These are phyloP conservation scores for Ophthalmolycus amberensis DNA, from an alignment of 2,113 vertebrate species.

Conservation along the genomic window DNA sequence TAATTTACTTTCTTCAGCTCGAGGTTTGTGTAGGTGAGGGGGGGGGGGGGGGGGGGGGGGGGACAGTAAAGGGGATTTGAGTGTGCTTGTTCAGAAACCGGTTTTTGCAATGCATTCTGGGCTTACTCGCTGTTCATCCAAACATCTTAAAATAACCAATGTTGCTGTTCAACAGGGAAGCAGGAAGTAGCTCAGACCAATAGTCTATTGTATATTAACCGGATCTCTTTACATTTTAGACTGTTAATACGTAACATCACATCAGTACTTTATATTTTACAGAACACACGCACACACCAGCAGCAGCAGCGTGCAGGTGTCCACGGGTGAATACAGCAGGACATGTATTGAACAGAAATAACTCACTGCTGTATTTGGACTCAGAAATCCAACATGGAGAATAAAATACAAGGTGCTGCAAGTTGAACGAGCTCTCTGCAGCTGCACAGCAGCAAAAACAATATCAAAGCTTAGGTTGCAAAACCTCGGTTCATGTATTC, in stretches of 20 bases:
- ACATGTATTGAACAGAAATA: neutral
- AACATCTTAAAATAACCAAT: conserved; percentile 3
- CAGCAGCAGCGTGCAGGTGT: too few species aligned
- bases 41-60: too few species aligned
- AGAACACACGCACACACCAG: neutral
- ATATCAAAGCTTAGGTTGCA: too few species aligned
- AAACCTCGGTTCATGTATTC: too few species aligned
- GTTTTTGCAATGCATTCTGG: neutral
- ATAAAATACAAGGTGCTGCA: neutral
- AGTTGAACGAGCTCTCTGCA: conserved; percentile 14
- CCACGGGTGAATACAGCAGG: neutral
- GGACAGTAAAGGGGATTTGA: too few species aligned
- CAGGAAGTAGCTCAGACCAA: neutral
- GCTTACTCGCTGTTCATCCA: neutral
- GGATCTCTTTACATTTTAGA: neutral
- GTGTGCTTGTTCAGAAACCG: neutral
- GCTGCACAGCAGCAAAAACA: neutral
- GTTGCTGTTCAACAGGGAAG: neutral
- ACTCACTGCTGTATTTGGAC: neutral
- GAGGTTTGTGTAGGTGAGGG: conserved; percentile 28
- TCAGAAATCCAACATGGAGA: neutral
- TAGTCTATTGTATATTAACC: neutral
- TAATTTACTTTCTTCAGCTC: conserved; percentile 23
- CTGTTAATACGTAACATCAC: neutral
- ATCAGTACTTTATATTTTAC: neutral